phyloP scores from a whole-genome alignment of 2,113 vertebrate species.

The Pituophis catenifer region DNA sequence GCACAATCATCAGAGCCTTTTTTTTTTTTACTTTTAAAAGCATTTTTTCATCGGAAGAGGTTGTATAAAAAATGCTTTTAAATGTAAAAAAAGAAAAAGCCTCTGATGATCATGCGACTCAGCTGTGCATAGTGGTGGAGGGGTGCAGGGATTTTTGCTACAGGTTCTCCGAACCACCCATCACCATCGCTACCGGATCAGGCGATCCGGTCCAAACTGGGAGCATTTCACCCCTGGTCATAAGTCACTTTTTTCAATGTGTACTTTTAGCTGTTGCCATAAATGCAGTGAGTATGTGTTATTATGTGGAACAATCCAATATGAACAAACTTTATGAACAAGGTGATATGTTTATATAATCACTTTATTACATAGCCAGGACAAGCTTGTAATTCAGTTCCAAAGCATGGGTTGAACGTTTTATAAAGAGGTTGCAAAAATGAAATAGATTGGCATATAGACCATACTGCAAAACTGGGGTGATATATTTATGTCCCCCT shows the following conservation, averaged over 20 bases:
- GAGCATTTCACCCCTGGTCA: background rate
- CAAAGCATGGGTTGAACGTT: slow-evolving; percentile 4
- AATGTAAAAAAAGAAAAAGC: no score
- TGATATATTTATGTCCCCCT: background rate
- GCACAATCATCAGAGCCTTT: no score
- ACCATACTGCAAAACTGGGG: background rate
- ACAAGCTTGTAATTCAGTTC: background rate
- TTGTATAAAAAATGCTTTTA: no score
- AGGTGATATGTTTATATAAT: background rate
- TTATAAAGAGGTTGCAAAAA: background rate
- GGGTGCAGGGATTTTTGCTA: no score
- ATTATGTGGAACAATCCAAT: background rate
- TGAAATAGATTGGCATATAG: background rate
- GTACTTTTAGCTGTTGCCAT: background rate
- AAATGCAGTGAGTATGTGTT: background rate
- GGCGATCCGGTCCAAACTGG: no score
- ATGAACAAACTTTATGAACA: background rate
- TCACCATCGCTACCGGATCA: no score
- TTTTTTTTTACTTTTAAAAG: no score
- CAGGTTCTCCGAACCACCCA: no score
- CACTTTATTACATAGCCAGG: background rate
- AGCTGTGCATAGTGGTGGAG: no score
- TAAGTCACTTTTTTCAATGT: background rate
- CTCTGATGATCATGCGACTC: no score
- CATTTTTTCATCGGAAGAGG: no score